A percentile compares a stretch with the other conserved stretches of the same genome.
Evolutionary conservation across 2,888 invertebrate species (phyloP).

Genomic region (Cheilosia impressa): DNA sequence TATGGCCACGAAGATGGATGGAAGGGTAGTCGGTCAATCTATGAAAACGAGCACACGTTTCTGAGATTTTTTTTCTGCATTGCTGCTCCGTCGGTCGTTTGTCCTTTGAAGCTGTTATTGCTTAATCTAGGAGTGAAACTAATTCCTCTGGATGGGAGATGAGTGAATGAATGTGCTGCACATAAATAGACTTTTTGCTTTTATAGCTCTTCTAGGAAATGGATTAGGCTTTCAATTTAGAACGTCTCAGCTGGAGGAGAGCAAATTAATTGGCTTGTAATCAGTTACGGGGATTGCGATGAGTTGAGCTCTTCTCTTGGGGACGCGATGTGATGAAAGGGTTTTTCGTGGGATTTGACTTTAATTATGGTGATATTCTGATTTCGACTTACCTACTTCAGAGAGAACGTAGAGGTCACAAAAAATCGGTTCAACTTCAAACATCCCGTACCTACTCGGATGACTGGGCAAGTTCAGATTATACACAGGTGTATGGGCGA

Average conservation of each 20-base stretch:
- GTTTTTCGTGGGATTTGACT: background rate
- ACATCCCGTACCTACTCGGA: too few species aligned
- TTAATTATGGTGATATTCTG: background rate
- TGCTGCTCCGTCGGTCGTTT: background rate
- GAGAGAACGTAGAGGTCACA: too few species aligned
- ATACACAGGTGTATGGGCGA: too few species aligned
- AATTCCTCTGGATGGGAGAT: conserved; percentile 56
- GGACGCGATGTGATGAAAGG: conserved; percentile 26
- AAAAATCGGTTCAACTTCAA: too few species aligned
- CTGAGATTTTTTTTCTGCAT: background rate
- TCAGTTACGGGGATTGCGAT: conserved; percentile 38
- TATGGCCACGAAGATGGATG: conserved; percentile 69
- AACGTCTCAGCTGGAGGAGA: conserved; percentile 35
- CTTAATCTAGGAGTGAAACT: conserved; percentile 40
- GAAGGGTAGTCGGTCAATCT: conserved; percentile 71
- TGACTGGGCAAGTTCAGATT: too few species aligned
- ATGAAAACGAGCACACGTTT: conserved; percentile 53
- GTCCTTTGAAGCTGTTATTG: conserved; percentile 43
- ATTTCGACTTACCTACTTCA: too few species aligned
- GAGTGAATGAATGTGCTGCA: conserved; percentile 49
- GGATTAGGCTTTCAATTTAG: conserved; percentile 42
- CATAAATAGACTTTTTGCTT: conserved; percentile 34
- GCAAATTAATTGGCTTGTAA: conserved; percentile 54
- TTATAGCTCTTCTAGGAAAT: conserved; percentile 36
- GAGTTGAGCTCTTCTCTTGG: conserved; percentile 54